Evolutionary conservation across 1,140 invertebrate species (phyloP).

Genomic region (Dendroctonus valens): DNA sequence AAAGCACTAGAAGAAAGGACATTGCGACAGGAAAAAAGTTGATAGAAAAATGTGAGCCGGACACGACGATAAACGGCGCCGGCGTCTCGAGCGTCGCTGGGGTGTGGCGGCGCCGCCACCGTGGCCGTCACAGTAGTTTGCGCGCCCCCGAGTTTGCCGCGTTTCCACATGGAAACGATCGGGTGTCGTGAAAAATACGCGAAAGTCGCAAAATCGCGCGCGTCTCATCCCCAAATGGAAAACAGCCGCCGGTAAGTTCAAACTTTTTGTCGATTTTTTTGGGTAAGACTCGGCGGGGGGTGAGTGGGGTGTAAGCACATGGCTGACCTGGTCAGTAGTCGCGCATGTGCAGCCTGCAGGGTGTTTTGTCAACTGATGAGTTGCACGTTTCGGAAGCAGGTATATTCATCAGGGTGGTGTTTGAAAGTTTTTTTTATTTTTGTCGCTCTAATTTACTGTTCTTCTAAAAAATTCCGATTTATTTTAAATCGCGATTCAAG

Average conservation of each 20-base stretch:
- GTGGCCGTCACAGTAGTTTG: constrained; percentile 25
- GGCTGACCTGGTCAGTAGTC: no score
- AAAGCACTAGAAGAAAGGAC: no score
- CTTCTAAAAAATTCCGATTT: no score
- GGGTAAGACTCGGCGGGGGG: not conserved
- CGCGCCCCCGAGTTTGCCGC: constrained; percentile 18
- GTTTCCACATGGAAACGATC: constrained; percentile 7
- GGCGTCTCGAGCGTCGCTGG: constrained; percentile 29
- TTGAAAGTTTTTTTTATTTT: no score
- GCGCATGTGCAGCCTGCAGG: no score
- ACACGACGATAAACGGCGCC: constrained; percentile 29
- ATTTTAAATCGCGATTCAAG: no score
- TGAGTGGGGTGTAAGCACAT: not conserved
- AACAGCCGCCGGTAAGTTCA: constrained; percentile 7
- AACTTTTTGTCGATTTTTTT: not conserved
- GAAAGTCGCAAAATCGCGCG: not conserved
- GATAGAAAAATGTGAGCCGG: not conserved
- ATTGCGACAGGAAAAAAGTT: no score
- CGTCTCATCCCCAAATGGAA: not conserved
- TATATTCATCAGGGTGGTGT: no score
- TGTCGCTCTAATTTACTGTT: no score
- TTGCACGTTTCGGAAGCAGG: no score
- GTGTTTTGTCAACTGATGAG: no score
- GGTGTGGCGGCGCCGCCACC: constrained; percentile 32
- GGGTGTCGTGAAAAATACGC: not conserved